phyloP scores from a whole-genome alignment of 2,888 invertebrate genomes.

The Standfussiana lucernea region DNA sequence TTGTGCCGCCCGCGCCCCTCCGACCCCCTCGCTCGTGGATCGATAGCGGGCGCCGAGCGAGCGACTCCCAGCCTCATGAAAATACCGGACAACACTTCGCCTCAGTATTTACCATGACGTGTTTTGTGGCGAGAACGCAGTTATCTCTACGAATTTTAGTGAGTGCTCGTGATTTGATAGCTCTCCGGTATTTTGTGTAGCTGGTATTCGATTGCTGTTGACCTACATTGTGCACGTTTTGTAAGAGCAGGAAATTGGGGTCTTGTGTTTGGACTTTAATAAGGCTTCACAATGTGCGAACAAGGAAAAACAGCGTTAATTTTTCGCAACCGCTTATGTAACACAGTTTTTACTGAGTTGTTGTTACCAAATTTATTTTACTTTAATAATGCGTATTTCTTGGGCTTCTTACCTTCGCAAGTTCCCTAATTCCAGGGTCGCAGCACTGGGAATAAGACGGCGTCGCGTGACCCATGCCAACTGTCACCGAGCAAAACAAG shows the following conservation, averaged over 20 bases:
- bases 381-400: conserved; percentile 36
- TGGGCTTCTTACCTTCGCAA: conserved; percentile 39
- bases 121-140: conserved; percentile 81
- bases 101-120: conserved; percentile 82
- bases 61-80: conserved; percentile 85
- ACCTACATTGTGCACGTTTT: conserved; percentile 43
- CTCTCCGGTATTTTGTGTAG: conserved; percentile 51
- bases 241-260: conserved; percentile 14
- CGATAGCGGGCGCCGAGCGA: conserved; percentile 88
- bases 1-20: conserved; percentile 85
- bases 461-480: conserved; percentile 85
- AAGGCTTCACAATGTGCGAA: conserved; percentile 4
- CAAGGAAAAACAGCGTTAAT: conserved; percentile 3
- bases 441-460: conserved; percentile 76
- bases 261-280: conserved; percentile 20
- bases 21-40: conserved; percentile 80
- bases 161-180: conserved; percentile 74
- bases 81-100: conserved; percentile 89
- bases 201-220: conserved; percentile 35
- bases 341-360: conserved; percentile 9
- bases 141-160: conserved; percentile 74
- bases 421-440: conserved; percentile 41
- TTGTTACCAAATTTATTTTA: conserved; percentile 28
- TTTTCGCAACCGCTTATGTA: conserved; percentile 26
- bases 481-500: conserved; percentile 86